Percentiles rank a stretch among this genome's conserved stretches.
These are phyloP conservation scores for Clarias fuscus DNA, from an alignment of 2,797 vertebrate species.

Conservation along the genomic window DNA sequence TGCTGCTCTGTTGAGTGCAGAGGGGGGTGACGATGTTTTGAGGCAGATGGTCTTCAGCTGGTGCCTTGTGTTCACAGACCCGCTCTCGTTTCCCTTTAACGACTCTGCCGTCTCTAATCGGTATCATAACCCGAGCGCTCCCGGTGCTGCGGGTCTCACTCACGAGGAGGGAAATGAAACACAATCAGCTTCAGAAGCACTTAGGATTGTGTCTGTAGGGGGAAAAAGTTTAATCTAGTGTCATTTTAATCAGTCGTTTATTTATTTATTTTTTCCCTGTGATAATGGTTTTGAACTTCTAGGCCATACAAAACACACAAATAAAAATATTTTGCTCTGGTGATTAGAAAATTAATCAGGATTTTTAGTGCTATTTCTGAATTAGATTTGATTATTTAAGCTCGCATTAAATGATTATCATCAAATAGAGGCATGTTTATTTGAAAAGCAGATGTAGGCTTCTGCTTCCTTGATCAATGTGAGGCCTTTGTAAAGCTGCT, in stretches of 20 bases:
- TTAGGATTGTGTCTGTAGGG: not conserved
- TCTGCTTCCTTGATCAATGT: not conserved
- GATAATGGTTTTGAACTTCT: not conserved
- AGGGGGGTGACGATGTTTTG: constrained; percentile 21
- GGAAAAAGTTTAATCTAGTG: not conserved
- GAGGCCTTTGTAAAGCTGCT: not conserved
- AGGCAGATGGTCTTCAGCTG: constrained; percentile 51
- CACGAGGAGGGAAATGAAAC: constrained; percentile 10
- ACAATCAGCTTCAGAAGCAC: not conserved
- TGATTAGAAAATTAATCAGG: not conserved
- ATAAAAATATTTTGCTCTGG: not conserved
- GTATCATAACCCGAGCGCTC: not conserved
- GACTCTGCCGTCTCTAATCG: constrained; percentile 19
- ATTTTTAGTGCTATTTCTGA: not conserved
- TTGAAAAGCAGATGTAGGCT: not conserved
- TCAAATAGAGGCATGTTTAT: not conserved
- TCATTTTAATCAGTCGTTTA: not conserved
- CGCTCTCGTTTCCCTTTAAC: constrained; percentile 18
- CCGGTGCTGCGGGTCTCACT: not conserved
- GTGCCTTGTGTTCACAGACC: constrained; percentile 26
- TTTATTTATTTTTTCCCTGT: not conserved
- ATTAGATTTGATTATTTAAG: not conserved
- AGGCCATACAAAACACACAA: not conserved
- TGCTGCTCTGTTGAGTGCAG: not conserved
- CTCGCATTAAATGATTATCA: not conserved